A percentile compares a stretch with the other conserved stretches of the same genome.
Conservation (phyloP, 1,140 invertebrate genomes). For the Zophobas morio region DNA sequence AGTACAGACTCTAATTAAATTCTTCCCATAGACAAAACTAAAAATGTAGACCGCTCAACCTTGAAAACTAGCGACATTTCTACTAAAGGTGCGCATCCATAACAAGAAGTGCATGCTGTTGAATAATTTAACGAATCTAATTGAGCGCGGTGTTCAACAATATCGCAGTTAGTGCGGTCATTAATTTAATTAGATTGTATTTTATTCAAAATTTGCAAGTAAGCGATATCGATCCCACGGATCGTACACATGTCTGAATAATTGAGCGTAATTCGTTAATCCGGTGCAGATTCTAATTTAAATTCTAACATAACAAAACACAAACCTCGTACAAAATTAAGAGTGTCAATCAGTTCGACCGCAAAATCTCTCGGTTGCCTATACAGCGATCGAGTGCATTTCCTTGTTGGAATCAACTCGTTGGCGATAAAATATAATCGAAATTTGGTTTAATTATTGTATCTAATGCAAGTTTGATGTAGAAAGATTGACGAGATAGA, state of each 20-base stretch:
- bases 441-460: slow-evolving; percentile 33
- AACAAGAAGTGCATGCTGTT: too few species aligned
- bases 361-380: slow-evolving; percentile 3
- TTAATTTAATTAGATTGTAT: too few species aligned
- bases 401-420: slow-evolving; percentile 31
- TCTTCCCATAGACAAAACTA: slow-evolving; percentile 12
- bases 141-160: too few species aligned
- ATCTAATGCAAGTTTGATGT: slow-evolving; percentile 8
- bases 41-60: neutral
- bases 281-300: neutral
- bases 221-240: neutral
- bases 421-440: slow-evolving; percentile 2
- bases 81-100: too few species aligned
- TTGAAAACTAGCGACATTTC: too few species aligned
- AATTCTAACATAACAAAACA: neutral
- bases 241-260: slow-evolving; percentile 8
- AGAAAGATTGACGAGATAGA: neutral
- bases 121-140: too few species aligned
- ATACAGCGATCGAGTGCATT: slow-evolving; percentile 22
- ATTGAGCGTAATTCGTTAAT: neutral
- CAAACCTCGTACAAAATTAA: slow-evolving; percentile 18
- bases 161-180: too few species aligned
- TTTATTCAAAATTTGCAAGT: neutral
- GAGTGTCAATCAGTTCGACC: slow-evolving; percentile 17
- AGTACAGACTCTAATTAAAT: slow-evolving; percentile 19